Base-by-base conservation (phyloP, 1,140 invertebrate species). In the Trachymyrmex cornetzi region DNA sequence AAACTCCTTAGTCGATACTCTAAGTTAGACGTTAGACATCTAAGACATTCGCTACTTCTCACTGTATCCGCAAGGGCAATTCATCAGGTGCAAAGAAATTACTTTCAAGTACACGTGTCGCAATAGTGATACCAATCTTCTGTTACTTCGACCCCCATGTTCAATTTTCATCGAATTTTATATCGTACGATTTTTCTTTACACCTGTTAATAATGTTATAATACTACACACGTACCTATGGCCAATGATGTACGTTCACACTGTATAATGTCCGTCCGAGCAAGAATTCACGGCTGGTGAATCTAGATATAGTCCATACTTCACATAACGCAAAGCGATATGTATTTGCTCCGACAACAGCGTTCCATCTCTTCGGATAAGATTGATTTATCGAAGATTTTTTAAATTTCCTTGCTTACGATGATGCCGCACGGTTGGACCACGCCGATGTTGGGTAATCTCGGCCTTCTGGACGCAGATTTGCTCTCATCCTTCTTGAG, bases 401-500 rank as follows among this genome's bases (percentile, higher is more conserved):
- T 16, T 79, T 85, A 90, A 14, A 92, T 92, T 9, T 95, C 94
- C 63, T 94, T 95, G 30, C 88, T 93, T 6, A 95, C 92, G 57
- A 95, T 89, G n/a, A 95, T 94, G 6, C 95, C 95, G 71, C 94
- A 95, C 0, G 95, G 95, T 77, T 95, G 95, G 12, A 95, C 92
- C 63, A 95, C 90, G 0, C 92, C 93, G 2, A 94, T 91, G 55
- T 93, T 92, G 5, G 91, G 77, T 19, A 95, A 50, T 74, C 93
- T 94, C 44, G 94, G 94, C 93, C 94, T 93, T 75, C 94, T 94
- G 44, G 85, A 84, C 14, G 82, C 75, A 6, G 85, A 87, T 64
- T 94, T 94, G 50, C 96, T 97, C 80, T 97, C 96, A 9, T 97
- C 97, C 87, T 98, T 98, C 91, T 98, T 98, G 5, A 98, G 91